Evolutionary conservation across 92 coral and sea anemone genomes (phyloP).

Genomic region (Actinostola sp.): DNA sequence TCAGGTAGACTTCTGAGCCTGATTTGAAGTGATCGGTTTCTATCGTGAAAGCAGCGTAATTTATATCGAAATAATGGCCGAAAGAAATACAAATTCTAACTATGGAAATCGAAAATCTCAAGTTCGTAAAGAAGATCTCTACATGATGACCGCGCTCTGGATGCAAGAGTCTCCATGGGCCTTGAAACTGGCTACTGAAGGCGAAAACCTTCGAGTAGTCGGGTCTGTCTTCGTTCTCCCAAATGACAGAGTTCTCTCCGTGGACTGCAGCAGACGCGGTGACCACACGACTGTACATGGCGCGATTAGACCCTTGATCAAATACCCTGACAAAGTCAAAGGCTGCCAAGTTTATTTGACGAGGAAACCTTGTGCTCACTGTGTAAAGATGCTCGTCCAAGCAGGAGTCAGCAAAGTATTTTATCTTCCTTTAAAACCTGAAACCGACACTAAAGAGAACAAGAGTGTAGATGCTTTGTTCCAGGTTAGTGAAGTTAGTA

Average conservation of each 20-base stretch:
- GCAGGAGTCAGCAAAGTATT: constrained; percentile 35
- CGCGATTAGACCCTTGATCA: constrained; percentile 33
- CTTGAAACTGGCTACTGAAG: neutral
- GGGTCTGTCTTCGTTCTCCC: constrained; percentile 53
- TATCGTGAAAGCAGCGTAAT: too few relatives aligned
- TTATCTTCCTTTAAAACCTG: constrained; percentile 49
- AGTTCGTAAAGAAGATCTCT: constrained; percentile 5
- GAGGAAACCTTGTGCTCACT: constrained; percentile 51
- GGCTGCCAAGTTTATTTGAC: constrained; percentile 46
- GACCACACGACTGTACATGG: constrained; percentile 28
- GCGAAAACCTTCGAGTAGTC: constrained; percentile 18
- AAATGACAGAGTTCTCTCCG: constrained; percentile 43
- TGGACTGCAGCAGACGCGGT: constrained; percentile 32
- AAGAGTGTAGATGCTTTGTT: constrained; percentile 35
- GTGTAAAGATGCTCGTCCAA: constrained; percentile 40
- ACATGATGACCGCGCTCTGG: constrained; percentile 24
- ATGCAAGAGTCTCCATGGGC: constrained; percentile 32
- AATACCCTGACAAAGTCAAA: constrained; percentile 32
- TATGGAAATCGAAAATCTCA: neutral
- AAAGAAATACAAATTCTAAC: too few relatives aligned
- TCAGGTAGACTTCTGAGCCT: too few relatives aligned
- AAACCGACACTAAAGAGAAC: constrained; percentile 12
- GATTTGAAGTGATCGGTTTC: too few relatives aligned
- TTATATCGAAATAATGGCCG: too few relatives aligned
- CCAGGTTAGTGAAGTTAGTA: constrained; percentile 32